Base-by-base conservation (phyloP, 1,140 invertebrate species). In the Cherax quadricarinatus region DNA sequence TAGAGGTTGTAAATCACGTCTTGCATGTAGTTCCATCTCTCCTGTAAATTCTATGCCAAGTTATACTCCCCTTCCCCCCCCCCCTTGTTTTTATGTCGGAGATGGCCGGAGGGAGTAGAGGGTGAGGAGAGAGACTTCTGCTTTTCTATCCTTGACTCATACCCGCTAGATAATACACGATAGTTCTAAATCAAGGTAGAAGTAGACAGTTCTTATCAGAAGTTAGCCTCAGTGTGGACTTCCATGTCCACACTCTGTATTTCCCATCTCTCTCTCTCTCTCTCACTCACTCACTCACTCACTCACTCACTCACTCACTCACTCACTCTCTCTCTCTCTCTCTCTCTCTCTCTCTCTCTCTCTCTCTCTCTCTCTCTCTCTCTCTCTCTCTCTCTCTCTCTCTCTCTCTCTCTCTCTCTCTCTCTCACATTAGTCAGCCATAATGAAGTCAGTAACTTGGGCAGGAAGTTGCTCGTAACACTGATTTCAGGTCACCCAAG, bases 381-480 rank as follows among this genome's bases (percentile, higher is more conserved):
- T 53, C 83, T 66, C 83, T 62, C 83, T 83, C 51, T 60, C 81
- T 83, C 51, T 60, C 49, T 83, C 81, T 83, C 49, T 83, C 81
- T n/a, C 9, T n/a, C 24, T 12, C n/a, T n/a, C 53, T n/a, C 49
- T 49, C 49, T 14, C 49, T n/a, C 48, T 73, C 18, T 86, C 70
- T 51, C 4, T 7, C 4, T 78, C 49, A 41, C 48, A 41, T 10
- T 30, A 21, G n/a, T 24, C 9, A 24, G n/a, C 9, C 70, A 66
- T 66, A 66, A 66, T 66, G 62, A 66, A 18, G 16, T 66, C 18
- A 18, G 62, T 66, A 66, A 66, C 62, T 66, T 66, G 14, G 1
- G 62, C 12, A 5, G 62, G 62, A 66, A 66, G 24, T 30, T 75
- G 70, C 6, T 21, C 30, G 70, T 75, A n/a, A 30, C 7, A 24